Evolutionary conservation across 2,797 vertebrate species (phyloP), one percentile per base, ranked within the genome.

Genomic region (Anabacerthia variegaticeps): DNA sequence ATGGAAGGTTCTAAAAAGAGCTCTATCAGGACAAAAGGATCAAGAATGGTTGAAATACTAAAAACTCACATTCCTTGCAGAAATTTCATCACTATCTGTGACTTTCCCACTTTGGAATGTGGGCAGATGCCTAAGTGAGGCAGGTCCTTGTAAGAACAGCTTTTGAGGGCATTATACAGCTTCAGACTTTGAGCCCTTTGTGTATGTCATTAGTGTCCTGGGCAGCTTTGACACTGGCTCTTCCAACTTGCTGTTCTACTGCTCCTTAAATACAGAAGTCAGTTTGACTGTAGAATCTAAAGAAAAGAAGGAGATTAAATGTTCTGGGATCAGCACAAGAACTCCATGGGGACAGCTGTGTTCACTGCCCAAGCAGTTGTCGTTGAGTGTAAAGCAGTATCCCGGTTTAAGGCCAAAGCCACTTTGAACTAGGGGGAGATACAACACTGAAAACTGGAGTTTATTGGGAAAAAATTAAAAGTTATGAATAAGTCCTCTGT

Each of bases 151-250:
- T 28, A 65, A 71, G 39, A 55, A 55, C 27, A 62, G 30, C 46
- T 71, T 81, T 86, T 91, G 48, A 67, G 66, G 44, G n/a, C 20
- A 56, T 46, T 63, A 2, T 20, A 8, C 37, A 61, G 48, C 61
- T 85, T 61, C 49, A 77, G 55, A 24, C 19, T 62, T 72, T 4
- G 19, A 69, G 27, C 46, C 71, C 37, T 79, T 63, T 52, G 48
- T 51, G 17, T 14, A 1, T 22, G 8, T 34, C 4, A 1, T 15
- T 39, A 58, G 13, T 44, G 16, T n/a, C 20, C 37, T 2, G 6
- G 34, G 20, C 18, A 69, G 4, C 43, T 43, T 67, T 52, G 46
- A 3, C 36, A 26, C n/a, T 54, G 65, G 26, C 21, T 79, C 23
- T 67, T 85, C 27, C 59, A 59, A 52, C 19, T 13, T 68, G 37